phyloP scores from a whole-genome alignment of 2,888 invertebrate genomes.

The Lacanobia wlatinum region DNA sequence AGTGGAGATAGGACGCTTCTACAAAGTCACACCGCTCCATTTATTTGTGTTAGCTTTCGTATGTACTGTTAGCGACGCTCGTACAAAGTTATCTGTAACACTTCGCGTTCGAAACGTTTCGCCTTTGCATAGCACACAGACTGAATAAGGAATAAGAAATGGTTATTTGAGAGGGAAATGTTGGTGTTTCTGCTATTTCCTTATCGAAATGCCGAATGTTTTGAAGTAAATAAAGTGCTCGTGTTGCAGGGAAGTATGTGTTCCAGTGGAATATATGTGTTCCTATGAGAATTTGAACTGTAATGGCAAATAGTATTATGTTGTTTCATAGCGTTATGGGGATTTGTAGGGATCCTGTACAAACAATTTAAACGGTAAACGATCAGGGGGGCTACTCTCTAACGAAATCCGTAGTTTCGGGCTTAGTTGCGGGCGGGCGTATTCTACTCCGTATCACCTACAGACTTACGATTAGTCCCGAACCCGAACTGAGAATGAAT shows the following conservation, averaged over 20 bases:
- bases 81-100: conserved; percentile 78
- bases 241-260: conserved; percentile 28
- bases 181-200: conserved; percentile 56
- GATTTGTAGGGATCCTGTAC: not conserved
- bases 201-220: conserved; percentile 62
- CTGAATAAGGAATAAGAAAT: conserved; percentile 70
- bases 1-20: conserved; percentile 63
- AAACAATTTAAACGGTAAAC: not conserved
- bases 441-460: too few species aligned
- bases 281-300: not conserved
- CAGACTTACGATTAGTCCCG: too few species aligned
- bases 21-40: conserved; percentile 73
- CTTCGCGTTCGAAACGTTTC: conserved; percentile 66
- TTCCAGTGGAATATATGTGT: conserved; percentile 15
- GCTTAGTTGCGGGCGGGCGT: too few species aligned
- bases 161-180: conserved; percentile 63
- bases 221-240: conserved; percentile 40
- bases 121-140: conserved; percentile 68
- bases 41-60: conserved; percentile 74
- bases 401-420: too few species aligned
- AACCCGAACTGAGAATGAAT: too few species aligned
- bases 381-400: too few species aligned
- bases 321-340: not conserved
- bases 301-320: not conserved
- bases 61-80: conserved; percentile 70